Percentiles rank a stretch among this genome's conserved stretches.
These are phyloP conservation scores for Drosophila subsilvestris DNA, from an alignment of 2,888 invertebrate genomes.

Conservation along the genomic window DNA sequence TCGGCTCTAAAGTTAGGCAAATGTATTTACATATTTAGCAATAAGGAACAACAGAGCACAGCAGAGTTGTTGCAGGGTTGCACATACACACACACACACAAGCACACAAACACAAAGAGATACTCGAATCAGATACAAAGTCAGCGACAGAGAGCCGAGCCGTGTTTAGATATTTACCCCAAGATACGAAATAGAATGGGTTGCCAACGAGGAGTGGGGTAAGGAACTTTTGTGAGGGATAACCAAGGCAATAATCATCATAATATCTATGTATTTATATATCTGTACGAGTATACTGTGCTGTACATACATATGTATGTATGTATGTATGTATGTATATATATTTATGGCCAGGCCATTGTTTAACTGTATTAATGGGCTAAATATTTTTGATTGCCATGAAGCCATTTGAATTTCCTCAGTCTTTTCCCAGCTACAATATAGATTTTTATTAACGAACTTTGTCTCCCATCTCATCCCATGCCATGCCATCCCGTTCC, in stretches of 20 bases:
- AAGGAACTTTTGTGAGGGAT: conserved; percentile 16
- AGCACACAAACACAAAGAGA: conserved; percentile 9
- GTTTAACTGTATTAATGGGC: conserved; percentile 51
- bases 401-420: conserved; percentile 36
- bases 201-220: background rate
- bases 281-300: conserved; percentile 1
- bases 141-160: conserved; percentile 24
- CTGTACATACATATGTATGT: background rate
- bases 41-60: conserved; percentile 52
- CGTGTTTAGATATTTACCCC: conserved; percentile 38
- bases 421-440: conserved; percentile 14
- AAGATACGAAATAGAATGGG: conserved; percentile 34
- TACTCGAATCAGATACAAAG: conserved; percentile 24
- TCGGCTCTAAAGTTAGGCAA: conserved; percentile 75
- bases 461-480: conserved; percentile 1
- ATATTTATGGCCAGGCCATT: conserved; percentile 29
- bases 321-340: conserved; percentile 10
- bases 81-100: conserved; percentile 24
- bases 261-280: conserved; percentile 20
- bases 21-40: conserved; percentile 77
- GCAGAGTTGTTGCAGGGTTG: conserved; percentile 51
- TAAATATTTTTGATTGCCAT: conserved; percentile 54
- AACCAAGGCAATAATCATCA: conserved; percentile 48
- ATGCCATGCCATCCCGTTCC: no score
- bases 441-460: conserved; percentile 40